Evolutionary conservation across 2,113 vertebrate genomes (phyloP).

Genomic region (Strix uralensis): DNA sequence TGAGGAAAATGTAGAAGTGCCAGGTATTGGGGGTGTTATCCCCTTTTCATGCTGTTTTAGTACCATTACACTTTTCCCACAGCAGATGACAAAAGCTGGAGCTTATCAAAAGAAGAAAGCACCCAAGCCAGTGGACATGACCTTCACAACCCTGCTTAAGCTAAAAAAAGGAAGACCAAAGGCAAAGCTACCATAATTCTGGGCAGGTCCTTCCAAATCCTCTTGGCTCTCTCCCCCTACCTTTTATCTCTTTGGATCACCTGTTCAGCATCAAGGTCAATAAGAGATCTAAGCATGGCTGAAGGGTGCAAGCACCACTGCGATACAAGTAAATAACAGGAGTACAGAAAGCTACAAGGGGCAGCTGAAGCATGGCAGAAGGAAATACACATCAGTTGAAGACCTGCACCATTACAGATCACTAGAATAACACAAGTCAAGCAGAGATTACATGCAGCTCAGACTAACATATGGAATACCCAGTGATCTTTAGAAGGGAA

Average conservation of each 20-base stretch:
- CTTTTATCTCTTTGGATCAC: not conserved
- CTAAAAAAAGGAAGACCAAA: not conserved
- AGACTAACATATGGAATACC: not conserved
- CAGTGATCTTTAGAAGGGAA: not conserved
- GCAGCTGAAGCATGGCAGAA: not conserved
- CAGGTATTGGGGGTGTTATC: not conserved
- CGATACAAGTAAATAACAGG: accelerated
- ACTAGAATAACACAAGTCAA: not conserved
- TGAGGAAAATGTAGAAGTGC: not conserved
- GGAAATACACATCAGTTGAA: not conserved
- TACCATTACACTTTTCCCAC: not conserved
- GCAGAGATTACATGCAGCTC: not conserved
- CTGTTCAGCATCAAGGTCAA: not conserved
- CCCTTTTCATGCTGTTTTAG: not conserved
- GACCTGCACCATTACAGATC: not conserved
- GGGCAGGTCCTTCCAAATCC: not conserved
- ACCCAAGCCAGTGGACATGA: not conserved
- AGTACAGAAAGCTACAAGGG: not conserved
- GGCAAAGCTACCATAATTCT: not conserved
- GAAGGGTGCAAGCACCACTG: not conserved
- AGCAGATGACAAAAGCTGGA: not conserved
- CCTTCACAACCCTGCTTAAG: not conserved
- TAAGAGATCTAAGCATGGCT: not conserved
- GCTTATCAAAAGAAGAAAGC: not conserved
- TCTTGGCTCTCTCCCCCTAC: not conserved